Conservation (phyloP, 2,888 invertebrate species). For the Zygaena filipendulae region DNA sequence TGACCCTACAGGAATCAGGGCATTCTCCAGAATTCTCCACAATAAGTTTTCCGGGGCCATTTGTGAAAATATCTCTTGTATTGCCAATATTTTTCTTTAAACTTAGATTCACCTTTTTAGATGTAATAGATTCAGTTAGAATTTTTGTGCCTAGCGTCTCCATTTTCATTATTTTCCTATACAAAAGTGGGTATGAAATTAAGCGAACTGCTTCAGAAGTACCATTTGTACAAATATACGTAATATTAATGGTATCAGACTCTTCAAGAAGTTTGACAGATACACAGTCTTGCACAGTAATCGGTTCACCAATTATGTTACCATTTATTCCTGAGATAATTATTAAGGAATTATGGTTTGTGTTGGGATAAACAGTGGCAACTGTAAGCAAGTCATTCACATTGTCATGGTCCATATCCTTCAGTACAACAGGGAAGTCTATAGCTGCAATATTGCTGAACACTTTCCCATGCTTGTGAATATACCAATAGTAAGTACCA, state of each 20-base stretch:
- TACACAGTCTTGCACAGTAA: conserved; percentile 68
- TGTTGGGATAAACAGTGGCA: conserved; percentile 58
- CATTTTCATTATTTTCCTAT: conserved; percentile 39
- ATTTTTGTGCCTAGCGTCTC: conserved; percentile 31
- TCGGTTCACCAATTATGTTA: conserved; percentile 71
- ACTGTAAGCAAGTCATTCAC: conserved; percentile 75
- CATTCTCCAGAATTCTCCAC: conserved; percentile 79
- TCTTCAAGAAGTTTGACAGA: conserved; percentile 67
- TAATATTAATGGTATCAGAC: conserved; percentile 51
- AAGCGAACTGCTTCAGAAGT: conserved; percentile 63
- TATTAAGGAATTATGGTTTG: conserved; percentile 70
- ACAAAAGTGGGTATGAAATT: conserved; percentile 38
- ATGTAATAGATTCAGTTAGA: conserved; percentile 35
- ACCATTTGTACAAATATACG: conserved; percentile 70
- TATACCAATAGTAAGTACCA: conserved; percentile 68
- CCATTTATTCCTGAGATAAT: conserved; percentile 79
- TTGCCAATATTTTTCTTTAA: conserved; percentile 67
- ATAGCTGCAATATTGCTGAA: conserved; percentile 66
- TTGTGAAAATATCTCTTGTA: conserved; percentile 66
- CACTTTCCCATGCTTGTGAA: conserved; percentile 63
- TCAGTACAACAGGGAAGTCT: conserved; percentile 76
- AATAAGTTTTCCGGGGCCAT: conserved; percentile 72
- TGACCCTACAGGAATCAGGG: conserved; percentile 74
- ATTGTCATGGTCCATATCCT: conserved; percentile 78
- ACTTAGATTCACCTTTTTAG: conserved; percentile 62